These are phyloP conservation scores for Cremastobaeus sp. DNA, from an alignment of 2,888 invertebrate species.

Conservation along the genomic window DNA sequence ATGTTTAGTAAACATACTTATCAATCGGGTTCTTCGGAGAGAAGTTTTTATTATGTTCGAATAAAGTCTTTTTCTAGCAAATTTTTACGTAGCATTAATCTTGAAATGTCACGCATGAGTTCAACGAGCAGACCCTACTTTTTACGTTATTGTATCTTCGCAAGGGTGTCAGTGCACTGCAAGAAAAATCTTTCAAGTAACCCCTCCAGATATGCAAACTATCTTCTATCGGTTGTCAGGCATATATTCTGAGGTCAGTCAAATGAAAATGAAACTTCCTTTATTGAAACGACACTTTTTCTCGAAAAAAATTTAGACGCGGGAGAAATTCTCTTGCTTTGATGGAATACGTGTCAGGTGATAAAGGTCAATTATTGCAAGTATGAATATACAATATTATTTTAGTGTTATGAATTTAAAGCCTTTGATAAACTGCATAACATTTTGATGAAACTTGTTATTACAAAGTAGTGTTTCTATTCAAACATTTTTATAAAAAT, in stretches of 20 bases:
- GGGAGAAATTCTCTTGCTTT: slow-evolving; percentile 1
- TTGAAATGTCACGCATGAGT: slow-evolving; percentile 51
- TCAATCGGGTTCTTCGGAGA: not conserved
- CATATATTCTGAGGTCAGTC: slow-evolving; percentile 45
- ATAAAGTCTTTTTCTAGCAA: slow-evolving; percentile 7
- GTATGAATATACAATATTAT: too few relatives aligned
- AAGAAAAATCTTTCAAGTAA: slow-evolving; percentile 44
- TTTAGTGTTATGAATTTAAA: too few relatives aligned
- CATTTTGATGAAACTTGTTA: too few relatives aligned
- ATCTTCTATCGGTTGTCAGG: slow-evolving; percentile 50
- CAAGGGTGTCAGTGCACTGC: slow-evolving; percentile 25
- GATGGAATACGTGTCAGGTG: slow-evolving; percentile 5
- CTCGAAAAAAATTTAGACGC: slow-evolving; percentile 25
- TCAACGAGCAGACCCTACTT: slow-evolving; percentile 41
- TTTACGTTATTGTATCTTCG: slow-evolving; percentile 44
- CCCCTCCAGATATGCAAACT: slow-evolving; percentile 52
- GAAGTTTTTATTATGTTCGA: not conserved
- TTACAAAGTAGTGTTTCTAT: too few relatives aligned
- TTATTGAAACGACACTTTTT: slow-evolving; percentile 43
- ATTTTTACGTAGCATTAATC: slow-evolving; percentile 48
- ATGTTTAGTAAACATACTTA: not conserved
- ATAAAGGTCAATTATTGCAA: not conserved
- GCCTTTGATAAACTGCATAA: too few relatives aligned
- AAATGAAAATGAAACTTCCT: slow-evolving; percentile 48
- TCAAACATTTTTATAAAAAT: too few relatives aligned